phyloP scores from a whole-genome alignment of 1,140 invertebrate genomes.

The Cherax destructor region DNA sequence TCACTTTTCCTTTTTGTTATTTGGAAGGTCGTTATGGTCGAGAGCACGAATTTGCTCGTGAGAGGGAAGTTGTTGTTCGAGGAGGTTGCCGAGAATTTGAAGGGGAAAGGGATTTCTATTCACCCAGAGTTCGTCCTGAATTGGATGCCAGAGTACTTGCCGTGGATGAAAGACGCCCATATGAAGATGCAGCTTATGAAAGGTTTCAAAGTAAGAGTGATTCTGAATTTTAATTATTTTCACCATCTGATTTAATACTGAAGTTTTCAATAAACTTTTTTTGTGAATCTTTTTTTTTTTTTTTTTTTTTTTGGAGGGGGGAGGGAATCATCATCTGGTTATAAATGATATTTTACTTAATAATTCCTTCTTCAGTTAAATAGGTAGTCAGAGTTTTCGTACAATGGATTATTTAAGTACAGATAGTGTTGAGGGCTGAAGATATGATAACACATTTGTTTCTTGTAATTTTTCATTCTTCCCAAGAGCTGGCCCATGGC shows the following conservation, averaged over 20 bases:
- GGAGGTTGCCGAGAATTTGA: constrained; percentile 41
- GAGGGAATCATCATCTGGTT: too few relatives aligned
- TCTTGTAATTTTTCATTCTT: neutral
- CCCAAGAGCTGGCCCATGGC: too few relatives aligned
- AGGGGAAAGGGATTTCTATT: constrained; percentile 55
- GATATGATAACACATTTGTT: neutral
- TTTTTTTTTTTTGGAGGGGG: too few relatives aligned
- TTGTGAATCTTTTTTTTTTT: too few relatives aligned
- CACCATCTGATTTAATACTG: neutral
- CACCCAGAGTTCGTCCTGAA: constrained; percentile 40
- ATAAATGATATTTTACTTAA: too few relatives aligned
- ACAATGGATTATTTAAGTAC: too few relatives aligned
- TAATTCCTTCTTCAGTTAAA: too few relatives aligned
- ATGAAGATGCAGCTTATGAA: constrained; percentile 58
- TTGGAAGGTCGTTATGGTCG: constrained; percentile 45
- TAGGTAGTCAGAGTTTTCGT: too few relatives aligned
- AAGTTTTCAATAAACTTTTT: too few relatives aligned
- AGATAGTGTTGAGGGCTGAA: neutral
- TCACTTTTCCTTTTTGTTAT: neutral
- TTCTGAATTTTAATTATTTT: neutral
- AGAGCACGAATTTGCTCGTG: constrained; percentile 56
- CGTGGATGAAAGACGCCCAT: constrained; percentile 48
- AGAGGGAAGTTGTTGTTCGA: constrained; percentile 53
- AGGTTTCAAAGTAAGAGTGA: constrained; percentile 44
- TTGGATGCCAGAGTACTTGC: constrained; percentile 51